These are phyloP conservation scores for Eupsilia transversa DNA, from an alignment of 2,888 invertebrate species.

Conservation along the genomic window DNA sequence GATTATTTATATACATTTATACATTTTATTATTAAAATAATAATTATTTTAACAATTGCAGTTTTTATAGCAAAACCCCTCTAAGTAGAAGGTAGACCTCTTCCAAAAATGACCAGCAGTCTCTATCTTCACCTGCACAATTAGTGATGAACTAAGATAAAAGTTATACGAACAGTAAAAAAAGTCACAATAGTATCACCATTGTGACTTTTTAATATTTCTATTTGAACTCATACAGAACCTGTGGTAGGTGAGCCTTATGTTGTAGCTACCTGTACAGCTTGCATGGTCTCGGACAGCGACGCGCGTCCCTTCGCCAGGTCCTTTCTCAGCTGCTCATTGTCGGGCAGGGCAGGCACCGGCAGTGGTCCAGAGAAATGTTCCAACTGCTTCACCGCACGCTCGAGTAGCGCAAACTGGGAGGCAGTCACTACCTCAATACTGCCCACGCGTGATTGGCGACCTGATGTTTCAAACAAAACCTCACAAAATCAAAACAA, in stretches of 20 bases:
- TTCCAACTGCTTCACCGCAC: slow-evolving; percentile 71
- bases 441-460: slow-evolving; percentile 69
- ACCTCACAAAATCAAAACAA: no score
- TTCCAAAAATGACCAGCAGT: background rate
- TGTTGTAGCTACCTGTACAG: slow-evolving; percentile 80
- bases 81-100: background rate
- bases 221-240: background rate
- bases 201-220: no score
- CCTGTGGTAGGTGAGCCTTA: background rate
- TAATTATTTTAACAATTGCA: background rate
- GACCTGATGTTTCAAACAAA: background rate
- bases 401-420: slow-evolving; percentile 78
- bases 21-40: no score
- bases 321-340: slow-evolving; percentile 75
- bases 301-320: slow-evolving; percentile 80
- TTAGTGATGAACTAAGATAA: background rate
- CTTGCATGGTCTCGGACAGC: slow-evolving; percentile 82
- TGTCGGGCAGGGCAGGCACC: slow-evolving; percentile 77
- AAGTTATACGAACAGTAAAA: background rate
- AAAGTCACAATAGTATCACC: background rate
- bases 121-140: background rate
- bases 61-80: background rate
- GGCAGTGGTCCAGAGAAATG: slow-evolving; percentile 71
- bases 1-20: no score
- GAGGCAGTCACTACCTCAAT: slow-evolving; percentile 83